Evolutionary conservation across 2,797 vertebrate species (phyloP).

Genomic region (Apogon talboti): DNA sequence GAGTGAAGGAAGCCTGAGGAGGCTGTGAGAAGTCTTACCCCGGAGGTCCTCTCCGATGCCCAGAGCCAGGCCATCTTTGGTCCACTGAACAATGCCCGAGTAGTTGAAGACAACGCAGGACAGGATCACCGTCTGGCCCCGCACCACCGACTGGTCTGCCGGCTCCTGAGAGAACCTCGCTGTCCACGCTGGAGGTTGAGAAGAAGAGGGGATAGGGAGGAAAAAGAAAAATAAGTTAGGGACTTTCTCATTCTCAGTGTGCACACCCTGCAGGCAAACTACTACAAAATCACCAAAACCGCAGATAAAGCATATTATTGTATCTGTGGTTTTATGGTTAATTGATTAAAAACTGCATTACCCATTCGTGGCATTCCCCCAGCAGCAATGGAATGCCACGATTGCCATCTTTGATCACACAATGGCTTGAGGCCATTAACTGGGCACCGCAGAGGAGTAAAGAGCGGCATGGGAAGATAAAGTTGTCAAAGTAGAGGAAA

Average conservation of each 20-base stretch:
- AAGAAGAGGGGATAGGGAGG: background rate
- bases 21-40: conserved; percentile 81
- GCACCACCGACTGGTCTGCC: conserved; percentile 93
- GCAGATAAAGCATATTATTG: conserved; percentile 6
- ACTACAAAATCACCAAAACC: conserved; percentile 17
- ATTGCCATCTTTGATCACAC: conserved; percentile 57
- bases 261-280: background rate
- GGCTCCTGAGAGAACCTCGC: conserved; percentile 95
- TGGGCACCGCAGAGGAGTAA: conserved; percentile 4
- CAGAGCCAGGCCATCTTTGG: conserved; percentile 95
- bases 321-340: conserved; percentile 43
- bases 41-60: conserved; percentile 92
- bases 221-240: conserved; percentile 30
- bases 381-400: conserved; percentile 29
- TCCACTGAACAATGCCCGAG: conserved; percentile 97
- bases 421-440: conserved; percentile 43
- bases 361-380: conserved; percentile 19
- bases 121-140: conserved; percentile 90
- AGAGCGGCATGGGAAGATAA: conserved; percentile 20
- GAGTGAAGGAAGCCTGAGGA: conserved; percentile 40
- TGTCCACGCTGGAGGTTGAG: conserved; percentile 76
- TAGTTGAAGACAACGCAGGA: conserved; percentile 96
- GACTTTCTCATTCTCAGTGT: conserved; percentile 29
- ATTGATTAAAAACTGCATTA: conserved; percentile 55
- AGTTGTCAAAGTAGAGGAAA: conserved; percentile 52